phyloP scores from a whole-genome alignment of 1,140 invertebrate species.

The Brachionus manjavacas region DNA sequence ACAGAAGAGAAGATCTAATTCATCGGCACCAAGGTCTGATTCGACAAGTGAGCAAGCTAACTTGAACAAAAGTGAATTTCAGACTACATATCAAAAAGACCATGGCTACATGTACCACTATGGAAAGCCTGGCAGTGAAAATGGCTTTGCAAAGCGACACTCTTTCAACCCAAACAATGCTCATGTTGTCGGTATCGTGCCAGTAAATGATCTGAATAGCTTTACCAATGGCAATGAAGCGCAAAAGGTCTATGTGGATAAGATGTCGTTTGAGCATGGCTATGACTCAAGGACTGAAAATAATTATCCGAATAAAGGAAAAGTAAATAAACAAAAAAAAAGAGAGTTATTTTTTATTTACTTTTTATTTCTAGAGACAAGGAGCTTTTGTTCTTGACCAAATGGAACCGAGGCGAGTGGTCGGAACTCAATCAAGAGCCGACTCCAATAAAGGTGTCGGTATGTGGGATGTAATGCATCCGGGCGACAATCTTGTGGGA shows the following conservation, averaged over 20 bases:
- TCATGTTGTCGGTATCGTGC: slow-evolving; percentile 17
- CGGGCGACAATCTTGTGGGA: not conserved
- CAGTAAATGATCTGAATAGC: slow-evolving; percentile 36
- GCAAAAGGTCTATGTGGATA: slow-evolving; percentile 37
- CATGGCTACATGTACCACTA: slow-evolving; percentile 23
- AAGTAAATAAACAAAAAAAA: not conserved
- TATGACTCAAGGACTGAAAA: slow-evolving; percentile 18
- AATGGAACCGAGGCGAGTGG: not conserved
- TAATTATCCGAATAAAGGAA: slow-evolving; percentile 38
- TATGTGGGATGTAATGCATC: slow-evolving; percentile 40
- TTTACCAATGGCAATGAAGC: not conserved
- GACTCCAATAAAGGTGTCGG: slow-evolving; percentile 1
- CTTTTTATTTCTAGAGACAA: not conserved
- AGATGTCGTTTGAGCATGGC: slow-evolving; percentile 37
- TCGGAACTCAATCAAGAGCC: not conserved
- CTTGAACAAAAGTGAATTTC: slow-evolving; percentile 12
- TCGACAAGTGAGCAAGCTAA: not conserved
- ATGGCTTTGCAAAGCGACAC: not conserved
- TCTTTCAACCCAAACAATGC: slow-evolving; percentile 28
- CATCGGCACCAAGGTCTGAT: not conserved
- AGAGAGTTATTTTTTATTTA: not conserved
- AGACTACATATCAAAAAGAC: slow-evolving; percentile 40
- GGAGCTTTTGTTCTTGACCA: slow-evolving; percentile 34
- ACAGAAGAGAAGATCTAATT: not conserved
- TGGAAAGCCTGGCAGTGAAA: not conserved